A percentile compares a stretch with the other conserved stretches of the same genome.
Evolutionary conservation across 2,797 vertebrate genomes (phyloP).

Genomic region (Cynopterus sphinx): DNA sequence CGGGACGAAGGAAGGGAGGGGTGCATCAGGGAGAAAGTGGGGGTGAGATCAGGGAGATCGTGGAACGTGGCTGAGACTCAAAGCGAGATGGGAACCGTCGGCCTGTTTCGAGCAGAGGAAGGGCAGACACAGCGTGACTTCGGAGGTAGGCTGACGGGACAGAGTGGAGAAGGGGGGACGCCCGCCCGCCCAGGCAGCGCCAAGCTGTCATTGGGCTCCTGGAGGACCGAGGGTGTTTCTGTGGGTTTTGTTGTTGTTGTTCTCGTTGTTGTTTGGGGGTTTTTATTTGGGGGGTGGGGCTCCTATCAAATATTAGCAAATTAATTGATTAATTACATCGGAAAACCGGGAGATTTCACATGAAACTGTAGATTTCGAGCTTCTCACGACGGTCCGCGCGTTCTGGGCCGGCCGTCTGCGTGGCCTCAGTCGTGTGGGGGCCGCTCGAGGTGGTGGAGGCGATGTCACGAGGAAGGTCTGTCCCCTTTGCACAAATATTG

Average conservation of each 20-base stretch:
- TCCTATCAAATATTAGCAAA: not conserved
- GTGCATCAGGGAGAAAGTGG: not conserved
- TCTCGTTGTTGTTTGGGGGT: no score
- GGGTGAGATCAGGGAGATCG: not conserved
- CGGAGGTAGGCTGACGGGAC: not conserved
- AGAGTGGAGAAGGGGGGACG: not conserved
- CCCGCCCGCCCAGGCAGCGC: not conserved
- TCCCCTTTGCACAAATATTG: not conserved
- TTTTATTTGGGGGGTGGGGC: no score
- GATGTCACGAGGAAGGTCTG: not conserved
- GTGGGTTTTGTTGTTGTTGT: not conserved
- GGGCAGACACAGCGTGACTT: not conserved
- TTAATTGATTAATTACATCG: not conserved
- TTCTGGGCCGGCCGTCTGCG: not conserved
- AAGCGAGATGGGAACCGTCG: not conserved
- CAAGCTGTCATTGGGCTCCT: rapidly evolving
- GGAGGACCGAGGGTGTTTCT: not conserved
- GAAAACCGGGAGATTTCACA: not conserved
- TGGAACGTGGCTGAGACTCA: not conserved
- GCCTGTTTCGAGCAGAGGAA: not conserved
- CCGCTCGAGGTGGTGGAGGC: rapidly evolving
- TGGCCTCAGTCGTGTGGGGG: rapidly evolving
- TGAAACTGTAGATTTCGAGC: not conserved
- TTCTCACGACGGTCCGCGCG: not conserved
- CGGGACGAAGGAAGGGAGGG: not conserved